Evolutionary conservation across 2,113 vertebrate genomes (phyloP).

Genomic region (Colius striatus): DNA sequence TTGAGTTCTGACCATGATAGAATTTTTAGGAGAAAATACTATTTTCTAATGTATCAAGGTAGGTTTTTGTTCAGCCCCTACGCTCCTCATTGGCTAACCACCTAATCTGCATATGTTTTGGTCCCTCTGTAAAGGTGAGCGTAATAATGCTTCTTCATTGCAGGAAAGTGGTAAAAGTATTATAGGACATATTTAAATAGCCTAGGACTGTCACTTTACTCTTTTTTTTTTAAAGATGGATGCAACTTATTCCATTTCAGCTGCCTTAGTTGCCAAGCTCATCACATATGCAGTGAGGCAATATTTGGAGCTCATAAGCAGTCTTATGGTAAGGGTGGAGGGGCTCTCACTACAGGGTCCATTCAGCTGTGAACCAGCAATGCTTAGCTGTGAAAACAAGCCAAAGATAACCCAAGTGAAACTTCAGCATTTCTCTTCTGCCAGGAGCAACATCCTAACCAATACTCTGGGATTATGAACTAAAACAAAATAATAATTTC

Average conservation of each 20-base stretch:
- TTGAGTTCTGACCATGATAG: background rate
- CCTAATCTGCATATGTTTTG: background rate
- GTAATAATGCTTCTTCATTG: background rate
- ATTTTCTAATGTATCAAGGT: background rate
- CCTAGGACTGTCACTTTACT: background rate
- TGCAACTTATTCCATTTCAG: background rate
- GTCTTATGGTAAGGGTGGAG: background rate
- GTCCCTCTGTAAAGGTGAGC: background rate
- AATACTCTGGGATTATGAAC: background rate
- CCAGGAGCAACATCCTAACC: slow-evolving; percentile 33
- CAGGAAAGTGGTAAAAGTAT: background rate
- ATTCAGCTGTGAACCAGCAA: background rate
- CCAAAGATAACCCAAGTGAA: slow-evolving; percentile 41
- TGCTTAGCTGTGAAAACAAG: slow-evolving; percentile 12
- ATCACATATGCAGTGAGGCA: background rate
- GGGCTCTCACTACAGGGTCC: background rate
- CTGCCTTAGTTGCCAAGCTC: background rate
- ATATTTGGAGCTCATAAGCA: slow-evolving; percentile 1
- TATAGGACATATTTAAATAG: background rate
- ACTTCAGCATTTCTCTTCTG: slow-evolving; percentile 31
- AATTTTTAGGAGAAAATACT: background rate
- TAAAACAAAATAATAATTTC: slow-evolving; percentile 59
- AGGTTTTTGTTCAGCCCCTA: background rate
- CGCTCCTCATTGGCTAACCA: background rate
- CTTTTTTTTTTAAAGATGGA: background rate